Conservation (phyloP, 2,113 vertebrate genomes). For the Agapornis roseicollis region DNA sequence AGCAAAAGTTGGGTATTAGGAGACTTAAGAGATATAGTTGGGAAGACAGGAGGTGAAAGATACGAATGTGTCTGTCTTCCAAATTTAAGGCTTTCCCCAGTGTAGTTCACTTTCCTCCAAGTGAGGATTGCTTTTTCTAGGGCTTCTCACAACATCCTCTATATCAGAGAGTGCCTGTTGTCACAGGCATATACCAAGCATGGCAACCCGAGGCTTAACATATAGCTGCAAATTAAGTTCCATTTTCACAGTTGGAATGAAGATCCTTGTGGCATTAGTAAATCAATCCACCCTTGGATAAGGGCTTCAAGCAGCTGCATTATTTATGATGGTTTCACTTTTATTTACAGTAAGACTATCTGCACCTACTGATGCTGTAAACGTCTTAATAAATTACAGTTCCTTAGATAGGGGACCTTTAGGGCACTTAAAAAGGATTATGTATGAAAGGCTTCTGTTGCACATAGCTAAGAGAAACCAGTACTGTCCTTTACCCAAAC, state of each 20-base stretch:
- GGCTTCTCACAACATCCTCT: background rate
- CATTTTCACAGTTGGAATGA: background rate
- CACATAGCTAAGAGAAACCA: background rate
- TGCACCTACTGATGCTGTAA: background rate
- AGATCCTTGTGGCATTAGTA: background rate
- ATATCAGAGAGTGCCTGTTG: background rate
- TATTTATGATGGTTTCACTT: constrained; percentile 17
- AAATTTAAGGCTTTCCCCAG: background rate
- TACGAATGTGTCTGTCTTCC: rapidly evolving
- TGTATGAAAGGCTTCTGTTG: background rate
- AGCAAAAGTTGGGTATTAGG: rapidly evolving
- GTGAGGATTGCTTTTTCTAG: background rate
- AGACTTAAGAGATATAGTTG: background rate
- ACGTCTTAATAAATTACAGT: background rate
- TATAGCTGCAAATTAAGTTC: background rate
- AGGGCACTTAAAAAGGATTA: background rate
- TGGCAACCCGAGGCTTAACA: background rate
- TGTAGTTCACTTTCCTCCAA: background rate
- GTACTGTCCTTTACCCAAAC: background rate
- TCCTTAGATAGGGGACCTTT: background rate
- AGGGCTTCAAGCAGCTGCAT: background rate
- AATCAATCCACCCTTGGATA: background rate
- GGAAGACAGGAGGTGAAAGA: background rate
- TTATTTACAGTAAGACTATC: background rate
- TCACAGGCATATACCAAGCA: rapidly evolving